Evolutionary conservation across 2,797 vertebrate genomes (phyloP), one percentile per base, ranked within the genome.

Genomic region (Trachurus trachurus): DNA sequence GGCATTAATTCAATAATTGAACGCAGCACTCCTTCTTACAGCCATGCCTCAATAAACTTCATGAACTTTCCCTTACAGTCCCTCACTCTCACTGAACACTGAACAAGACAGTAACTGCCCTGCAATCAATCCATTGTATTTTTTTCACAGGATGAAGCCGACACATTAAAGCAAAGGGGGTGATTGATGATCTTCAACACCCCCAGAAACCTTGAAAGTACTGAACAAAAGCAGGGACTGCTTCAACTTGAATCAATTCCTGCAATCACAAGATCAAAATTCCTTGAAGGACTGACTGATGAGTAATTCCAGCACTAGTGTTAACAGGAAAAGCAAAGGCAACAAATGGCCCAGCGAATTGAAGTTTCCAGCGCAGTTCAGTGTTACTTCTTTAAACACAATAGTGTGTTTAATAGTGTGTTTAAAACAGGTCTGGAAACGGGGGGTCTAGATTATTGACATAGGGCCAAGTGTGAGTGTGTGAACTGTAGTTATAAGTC

Each of bases 271-370:
- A 34, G 22, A 34, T 45, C 22, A 29, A 42, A 58, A 62, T 53
- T 81, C 57, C 61, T 34, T 6, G 45, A 39, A 50, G 31, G n/a
- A 19, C 52, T 13, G 57, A 57, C 4, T 26, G 60, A 57, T 13
- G 47, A 78, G 52, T n/a, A 66, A 34, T 1, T 21, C 1, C 29
- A 16, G 52, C n/a, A 22, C 37, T 1, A 13, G 13, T 22, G 5
- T 52, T 31, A 9, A 57, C 16, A 53, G 60, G 26, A 65, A 68
- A 70, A 60, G 22, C 59, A 40, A 0, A 2, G 11, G 12, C 42
- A 70, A 60, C 26, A 52, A 31, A 0, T 3, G 11, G 12, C 42
- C 47, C 66, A 11, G 1, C 22, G 65, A 57, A 53, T 21, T 16
- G 22, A 49, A 16, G 57, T 13, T 26, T 49, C 17, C 71, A 56